These are phyloP conservation scores for Pogonomyrmex californicus DNA, from an alignment of 1,140 invertebrate species.

Conservation along the genomic window DNA sequence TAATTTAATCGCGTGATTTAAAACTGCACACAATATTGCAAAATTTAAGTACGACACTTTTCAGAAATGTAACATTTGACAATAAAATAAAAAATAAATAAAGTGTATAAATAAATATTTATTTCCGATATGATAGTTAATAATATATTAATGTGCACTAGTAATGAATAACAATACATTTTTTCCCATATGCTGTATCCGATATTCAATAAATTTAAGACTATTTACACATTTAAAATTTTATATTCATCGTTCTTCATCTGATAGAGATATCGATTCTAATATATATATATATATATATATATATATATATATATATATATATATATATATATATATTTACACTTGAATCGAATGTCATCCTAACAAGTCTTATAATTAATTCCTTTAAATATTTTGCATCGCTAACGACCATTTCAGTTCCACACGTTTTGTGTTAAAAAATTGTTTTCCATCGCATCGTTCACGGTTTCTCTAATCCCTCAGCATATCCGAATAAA, in stretches of 20 bases:
- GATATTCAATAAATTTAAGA: constrained; percentile 15
- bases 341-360: constrained; percentile 15
- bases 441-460: constrained; percentile 34
- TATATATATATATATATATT: too few relatives aligned
- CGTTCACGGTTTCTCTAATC: constrained; percentile 37
- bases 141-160: not conserved
- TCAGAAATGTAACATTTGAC: not conserved
- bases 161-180: not conserved
- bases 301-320: too few relatives aligned
- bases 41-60: not conserved
- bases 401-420: constrained; percentile 14
- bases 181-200: not conserved
- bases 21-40: not conserved
- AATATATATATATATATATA: too few relatives aligned
- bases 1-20: not conserved
- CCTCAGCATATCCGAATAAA: constrained; percentile 29
- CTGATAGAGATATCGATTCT: not conserved
- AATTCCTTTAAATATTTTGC: constrained; percentile 15
- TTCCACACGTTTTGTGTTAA: constrained; percentile 33
- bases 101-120: not conserved
- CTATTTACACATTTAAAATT: not conserved
- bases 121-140: not conserved
- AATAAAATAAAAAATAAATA: constrained; percentile 5
- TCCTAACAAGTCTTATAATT: not conserved
- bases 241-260: not conserved